Evolutionary conservation across 2,113 vertebrate species (phyloP), one percentile per base, ranked within the genome.

Genomic region (Lepus americanus): DNA sequence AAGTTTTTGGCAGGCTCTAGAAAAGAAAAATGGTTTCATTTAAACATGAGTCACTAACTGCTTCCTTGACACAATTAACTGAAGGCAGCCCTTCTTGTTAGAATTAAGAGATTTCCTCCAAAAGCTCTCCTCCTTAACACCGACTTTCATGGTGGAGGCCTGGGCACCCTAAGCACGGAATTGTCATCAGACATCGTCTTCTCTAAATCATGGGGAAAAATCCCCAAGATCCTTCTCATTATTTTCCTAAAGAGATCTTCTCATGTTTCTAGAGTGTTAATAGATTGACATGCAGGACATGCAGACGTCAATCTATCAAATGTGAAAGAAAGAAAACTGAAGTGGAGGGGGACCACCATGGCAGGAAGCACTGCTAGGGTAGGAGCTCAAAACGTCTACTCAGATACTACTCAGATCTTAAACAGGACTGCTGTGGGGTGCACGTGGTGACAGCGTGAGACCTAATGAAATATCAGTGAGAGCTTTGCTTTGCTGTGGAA

Each of bases 101-200:
- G 95, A 84, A 95, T 95, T 95, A 96, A 96, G 93, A 96, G 92
- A 97, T 94, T 96, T 95, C 94, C 96, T 95, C 67, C 80, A 66
- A 95, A 95, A 95, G 92, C 89, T 95, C 89, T 89, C 27, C 44
- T 66, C 29, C 69, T 95, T 81, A 55, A 59, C 17, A 0, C 20
- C 27, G 63, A 61, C 39, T 96, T 94, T 67, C 86, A 84, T 76
- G 36, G 4, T n/a, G 51, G 67, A 86, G 36, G 44, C 63, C 78
- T 63, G 53, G 36, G 64, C 29, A 74, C 36, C 6, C 2, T 0
- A 70, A 73, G 69, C 36, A 73, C 23, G 66, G 83, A 86, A 84
- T 33, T 61, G 5, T 63, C 74, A 49, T 78, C 70, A 84, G 67
- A 70, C 33, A 83, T 81, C 67, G 12, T 73, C 36, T 66, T 89